A percentile compares a stretch with the other conserved stretches of the same genome.
Evolutionary conservation across 2,888 invertebrate genomes (phyloP).

Genomic region (Ceratothoa steindachneri): DNA sequence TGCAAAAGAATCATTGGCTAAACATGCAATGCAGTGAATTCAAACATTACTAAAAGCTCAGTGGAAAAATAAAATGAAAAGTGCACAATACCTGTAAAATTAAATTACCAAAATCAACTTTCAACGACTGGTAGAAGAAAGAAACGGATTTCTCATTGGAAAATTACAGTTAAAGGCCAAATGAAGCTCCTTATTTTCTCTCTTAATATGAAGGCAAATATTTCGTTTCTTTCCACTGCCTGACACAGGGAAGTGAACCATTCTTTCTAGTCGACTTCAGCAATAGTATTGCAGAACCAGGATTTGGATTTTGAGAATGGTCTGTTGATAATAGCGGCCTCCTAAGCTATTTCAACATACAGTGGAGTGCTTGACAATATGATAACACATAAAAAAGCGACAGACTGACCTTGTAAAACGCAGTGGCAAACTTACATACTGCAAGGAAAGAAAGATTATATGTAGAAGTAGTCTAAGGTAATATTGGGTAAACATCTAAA

Average conservation of each 20-base stretch:
- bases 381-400: constrained; percentile 7
- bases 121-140: neutral
- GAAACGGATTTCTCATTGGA: too few relatives aligned
- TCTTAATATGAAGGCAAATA: neutral
- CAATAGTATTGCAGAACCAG: neutral
- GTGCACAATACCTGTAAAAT: neutral
- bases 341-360: neutral
- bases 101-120: neutral
- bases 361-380: neutral
- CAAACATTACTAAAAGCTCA: neutral
- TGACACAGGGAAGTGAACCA: too few relatives aligned
- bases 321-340: neutral
- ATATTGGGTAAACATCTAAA: neutral
- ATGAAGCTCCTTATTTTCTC: too few relatives aligned
- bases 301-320: neutral
- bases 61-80: neutral
- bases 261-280: too few relatives aligned
- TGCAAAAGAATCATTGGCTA: too few relatives aligned
- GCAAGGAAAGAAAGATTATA: constrained; percentile 13
- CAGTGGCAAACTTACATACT: constrained; percentile 15
- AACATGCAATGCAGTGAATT: neutral
- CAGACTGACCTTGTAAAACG: constrained; percentile 11
- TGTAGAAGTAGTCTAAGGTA: constrained; percentile 5
- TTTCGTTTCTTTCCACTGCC: neutral
- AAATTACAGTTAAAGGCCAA: too few relatives aligned